A percentile compares a stretch with the other conserved stretches of the same genome.
Evolutionary conservation across 2,113 vertebrate species (phyloP).

Genomic region (Phoenicopterus ruber): DNA sequence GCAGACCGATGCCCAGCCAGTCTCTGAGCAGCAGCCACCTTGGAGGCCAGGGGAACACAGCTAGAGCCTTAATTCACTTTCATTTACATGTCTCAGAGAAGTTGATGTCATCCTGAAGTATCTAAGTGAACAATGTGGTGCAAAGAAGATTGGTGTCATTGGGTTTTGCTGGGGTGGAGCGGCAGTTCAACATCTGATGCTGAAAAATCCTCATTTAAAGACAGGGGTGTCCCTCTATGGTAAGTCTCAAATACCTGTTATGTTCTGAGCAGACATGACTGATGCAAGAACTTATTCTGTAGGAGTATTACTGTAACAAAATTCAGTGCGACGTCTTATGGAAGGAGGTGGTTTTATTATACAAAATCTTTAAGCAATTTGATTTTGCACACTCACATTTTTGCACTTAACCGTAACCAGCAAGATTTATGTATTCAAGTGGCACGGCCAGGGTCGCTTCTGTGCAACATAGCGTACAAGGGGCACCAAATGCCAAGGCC

Average conservation of each 20-base stretch:
- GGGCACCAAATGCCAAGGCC: neutral
- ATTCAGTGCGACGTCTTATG: neutral
- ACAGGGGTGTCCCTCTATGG: conserved; percentile 87
- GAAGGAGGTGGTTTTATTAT: neutral
- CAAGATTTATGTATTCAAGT: neutral
- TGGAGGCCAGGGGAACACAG: neutral
- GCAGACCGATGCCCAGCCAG: neutral
- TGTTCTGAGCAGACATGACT: neutral
- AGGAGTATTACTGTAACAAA: neutral
- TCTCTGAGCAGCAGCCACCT: neutral
- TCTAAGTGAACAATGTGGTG: conserved; percentile 79
- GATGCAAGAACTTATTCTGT: neutral
- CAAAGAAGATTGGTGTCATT: conserved; percentile 76
- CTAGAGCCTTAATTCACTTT: neutral
- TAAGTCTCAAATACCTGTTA: conserved; percentile 31
- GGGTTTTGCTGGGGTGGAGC: conserved; percentile 95
- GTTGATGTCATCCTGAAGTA: conserved; percentile 77
- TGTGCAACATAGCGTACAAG: neutral
- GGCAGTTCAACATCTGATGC: conserved; percentile 83
- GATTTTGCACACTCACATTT: neutral
- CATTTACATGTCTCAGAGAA: conserved; percentile 74
- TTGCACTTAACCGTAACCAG: neutral
- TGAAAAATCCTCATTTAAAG: conserved; percentile 80
- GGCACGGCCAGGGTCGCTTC: neutral
- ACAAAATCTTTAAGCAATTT: neutral